A percentile compares a stretch with the other conserved stretches of the same genome.
Conservation (phyloP, 37 sponge, comb jelly and placozoan species). For the Dysidea cf. avara region DNA sequence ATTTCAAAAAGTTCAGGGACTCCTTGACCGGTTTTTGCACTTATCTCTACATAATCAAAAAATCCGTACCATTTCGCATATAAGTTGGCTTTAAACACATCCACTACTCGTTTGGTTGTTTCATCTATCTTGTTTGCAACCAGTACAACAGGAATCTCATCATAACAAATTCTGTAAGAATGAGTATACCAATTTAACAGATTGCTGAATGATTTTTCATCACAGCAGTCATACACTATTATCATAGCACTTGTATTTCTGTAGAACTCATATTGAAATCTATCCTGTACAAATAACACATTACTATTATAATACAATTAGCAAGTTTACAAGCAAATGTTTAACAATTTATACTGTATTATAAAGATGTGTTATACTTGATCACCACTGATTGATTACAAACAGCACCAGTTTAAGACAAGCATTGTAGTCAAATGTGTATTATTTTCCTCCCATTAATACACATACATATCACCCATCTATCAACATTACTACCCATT, state of each 20-base stretch:
- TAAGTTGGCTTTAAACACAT: not conserved
- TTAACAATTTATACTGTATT: too few relatives aligned
- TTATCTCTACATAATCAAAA: conserved; percentile 36
- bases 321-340: too few relatives aligned
- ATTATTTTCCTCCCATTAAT: too few relatives aligned
- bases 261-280: conserved; percentile 51
- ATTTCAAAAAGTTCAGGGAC: conserved; percentile 32
- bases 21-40: conserved; percentile 55
- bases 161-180: conserved; percentile 25
- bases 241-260: conserved; percentile 37
- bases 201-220: conserved; percentile 17
- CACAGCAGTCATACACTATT: conserved; percentile 34
- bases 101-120: not conserved
- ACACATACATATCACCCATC: too few relatives aligned
- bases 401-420: too few relatives aligned
- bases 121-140: conserved; percentile 62
- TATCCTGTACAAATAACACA: too few relatives aligned
- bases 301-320: too few relatives aligned
- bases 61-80: conserved; percentile 22
- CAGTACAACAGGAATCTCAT: conserved; percentile 38
- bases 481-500: too few relatives aligned
- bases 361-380: too few relatives aligned
- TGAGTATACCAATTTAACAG: conserved; percentile 47
- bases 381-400: too few relatives aligned
- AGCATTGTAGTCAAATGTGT: too few relatives aligned